Conservation (phyloP, 2,888 invertebrate genomes). For the Calliopum simillimum region DNA sequence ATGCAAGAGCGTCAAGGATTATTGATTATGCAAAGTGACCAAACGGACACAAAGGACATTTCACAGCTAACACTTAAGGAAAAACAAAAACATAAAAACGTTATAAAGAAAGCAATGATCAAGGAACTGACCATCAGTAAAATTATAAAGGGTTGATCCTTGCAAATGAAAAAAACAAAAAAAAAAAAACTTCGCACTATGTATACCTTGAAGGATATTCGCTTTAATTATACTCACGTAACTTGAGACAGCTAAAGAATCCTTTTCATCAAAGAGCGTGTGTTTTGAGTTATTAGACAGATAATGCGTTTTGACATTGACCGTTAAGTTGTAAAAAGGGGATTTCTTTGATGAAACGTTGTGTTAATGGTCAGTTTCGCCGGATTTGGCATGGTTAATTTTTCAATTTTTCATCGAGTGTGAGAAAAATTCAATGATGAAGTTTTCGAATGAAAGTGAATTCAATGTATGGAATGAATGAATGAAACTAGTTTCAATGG, state of each 20-base stretch:
- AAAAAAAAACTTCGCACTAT: constrained; percentile 35
- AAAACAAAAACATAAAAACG: constrained; percentile 47
- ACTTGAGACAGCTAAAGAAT: constrained; percentile 6
- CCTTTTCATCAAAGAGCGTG: constrained; percentile 54
- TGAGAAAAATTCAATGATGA: constrained; percentile 59
- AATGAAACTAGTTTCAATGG: constrained; percentile 3
- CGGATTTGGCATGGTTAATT: constrained; percentile 64
- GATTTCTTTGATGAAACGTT: constrained; percentile 18
- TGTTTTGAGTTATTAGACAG: constrained; percentile 65
- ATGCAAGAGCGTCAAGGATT: constrained; percentile 62
- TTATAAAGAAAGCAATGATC: constrained; percentile 20
- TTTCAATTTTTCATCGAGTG: constrained; percentile 53
- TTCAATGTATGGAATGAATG: constrained; percentile 39
- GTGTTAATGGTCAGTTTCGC: constrained; percentile 61
- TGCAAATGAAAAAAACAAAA: too few relatives aligned
- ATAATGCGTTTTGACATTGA: constrained; percentile 60
- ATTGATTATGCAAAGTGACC: constrained; percentile 65
- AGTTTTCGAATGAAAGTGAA: constrained; percentile 36
- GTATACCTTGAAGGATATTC: constrained; percentile 51
- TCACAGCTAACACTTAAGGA: constrained; percentile 46
- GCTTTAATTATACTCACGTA: constrained; percentile 46
- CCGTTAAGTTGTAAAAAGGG: constrained; percentile 44
- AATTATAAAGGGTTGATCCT: constrained; percentile 30
- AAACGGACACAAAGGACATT: constrained; percentile 49
- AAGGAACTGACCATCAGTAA: constrained; percentile 47